These are phyloP conservation scores for Homalodisca vitripennis DNA, from an alignment of 1,140 invertebrate genomes.

Conservation along the genomic window DNA sequence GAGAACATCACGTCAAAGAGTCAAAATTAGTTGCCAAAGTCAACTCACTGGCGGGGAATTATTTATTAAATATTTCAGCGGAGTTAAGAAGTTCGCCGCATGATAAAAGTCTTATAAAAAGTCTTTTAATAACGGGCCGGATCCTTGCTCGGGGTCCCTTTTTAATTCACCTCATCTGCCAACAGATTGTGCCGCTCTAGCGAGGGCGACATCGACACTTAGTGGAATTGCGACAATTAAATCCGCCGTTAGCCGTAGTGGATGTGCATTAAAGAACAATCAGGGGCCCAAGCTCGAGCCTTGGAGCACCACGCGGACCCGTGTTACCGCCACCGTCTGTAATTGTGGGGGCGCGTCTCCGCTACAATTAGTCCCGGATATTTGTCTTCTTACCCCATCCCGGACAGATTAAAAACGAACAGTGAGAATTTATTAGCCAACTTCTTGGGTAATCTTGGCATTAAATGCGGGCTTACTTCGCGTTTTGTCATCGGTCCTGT, in stretches of 20 bases:
- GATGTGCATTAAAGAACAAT: constrained; percentile 7
- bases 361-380: neutral
- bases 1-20: too few relatives aligned
- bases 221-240: constrained; percentile 5
- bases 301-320: neutral
- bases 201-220: neutral
- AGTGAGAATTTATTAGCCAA: constrained; percentile 10
- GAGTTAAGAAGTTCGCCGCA: neutral
- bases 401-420: constrained; percentile 7
- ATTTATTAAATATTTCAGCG: constrained; percentile 13
- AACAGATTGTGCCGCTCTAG: neutral
- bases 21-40: constrained; percentile 15
- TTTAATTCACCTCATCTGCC: constrained; percentile 14
- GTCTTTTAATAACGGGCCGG: constrained; percentile 2
- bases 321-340: too few relatives aligned
- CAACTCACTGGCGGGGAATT: constrained; percentile 5
- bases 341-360: neutral
- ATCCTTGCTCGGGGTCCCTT: too few relatives aligned
- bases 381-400: neutral
- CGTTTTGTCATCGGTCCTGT: constrained; percentile 17
- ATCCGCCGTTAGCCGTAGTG: neutral
- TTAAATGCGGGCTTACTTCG: neutral
- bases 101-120: too few relatives aligned
- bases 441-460: constrained; percentile 4
- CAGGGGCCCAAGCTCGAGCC: neutral